A percentile compares a stretch with the other conserved stretches of the same genome.
Conservation (phyloP, 2,888 invertebrate genomes). For the Anarsia innoxiella region DNA sequence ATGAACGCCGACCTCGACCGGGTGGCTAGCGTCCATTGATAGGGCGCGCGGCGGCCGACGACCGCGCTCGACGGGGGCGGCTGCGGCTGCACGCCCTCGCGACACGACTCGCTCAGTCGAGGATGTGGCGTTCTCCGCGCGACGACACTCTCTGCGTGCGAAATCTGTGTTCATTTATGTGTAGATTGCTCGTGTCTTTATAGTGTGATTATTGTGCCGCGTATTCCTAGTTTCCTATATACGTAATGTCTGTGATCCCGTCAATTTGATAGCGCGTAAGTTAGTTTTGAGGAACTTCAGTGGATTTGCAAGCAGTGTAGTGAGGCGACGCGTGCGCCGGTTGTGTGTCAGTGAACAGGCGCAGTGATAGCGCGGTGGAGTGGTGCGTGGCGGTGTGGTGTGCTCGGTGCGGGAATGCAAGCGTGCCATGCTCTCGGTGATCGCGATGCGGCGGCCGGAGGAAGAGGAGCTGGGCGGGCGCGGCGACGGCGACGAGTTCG, state of each 20-base stretch:
- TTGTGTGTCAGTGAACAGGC: slow-evolving; percentile 22
- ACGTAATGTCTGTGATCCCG: slow-evolving; percentile 66
- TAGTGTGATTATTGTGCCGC: slow-evolving; percentile 46
- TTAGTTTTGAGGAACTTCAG: no score
- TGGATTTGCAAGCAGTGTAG: slow-evolving; percentile 19
- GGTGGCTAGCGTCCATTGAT: slow-evolving; percentile 65
- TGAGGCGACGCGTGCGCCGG: slow-evolving; percentile 29
- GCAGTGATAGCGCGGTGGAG: slow-evolving; percentile 20
- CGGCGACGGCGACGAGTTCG: slow-evolving; percentile 82
- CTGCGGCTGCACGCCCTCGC: slow-evolving; percentile 62
- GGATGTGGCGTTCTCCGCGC: slow-evolving; percentile 68
- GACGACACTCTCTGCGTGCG: slow-evolving; percentile 61
- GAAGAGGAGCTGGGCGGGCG: slow-evolving; percentile 75
- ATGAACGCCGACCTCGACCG: slow-evolving; percentile 70
- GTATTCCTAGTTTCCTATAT: slow-evolving; percentile 43
- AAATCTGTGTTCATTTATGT: slow-evolving; percentile 71
- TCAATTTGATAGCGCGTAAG: slow-evolving; percentile 57
- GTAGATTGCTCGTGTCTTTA: slow-evolving; percentile 48
- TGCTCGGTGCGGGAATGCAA: slow-evolving; percentile 66
- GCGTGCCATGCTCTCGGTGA: slow-evolving; percentile 76
- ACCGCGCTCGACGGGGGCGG: slow-evolving; percentile 62
- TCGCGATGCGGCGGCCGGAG: slow-evolving; percentile 86
- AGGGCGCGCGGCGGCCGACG: slow-evolving; percentile 66
- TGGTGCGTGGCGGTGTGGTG: slow-evolving; percentile 40
- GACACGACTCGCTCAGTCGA: slow-evolving; percentile 74